Percentiles rank a stretch among this genome's conserved stretches.
Evolutionary conservation across 2,113 vertebrate species (phyloP).

Genomic region (Fulica atra): DNA sequence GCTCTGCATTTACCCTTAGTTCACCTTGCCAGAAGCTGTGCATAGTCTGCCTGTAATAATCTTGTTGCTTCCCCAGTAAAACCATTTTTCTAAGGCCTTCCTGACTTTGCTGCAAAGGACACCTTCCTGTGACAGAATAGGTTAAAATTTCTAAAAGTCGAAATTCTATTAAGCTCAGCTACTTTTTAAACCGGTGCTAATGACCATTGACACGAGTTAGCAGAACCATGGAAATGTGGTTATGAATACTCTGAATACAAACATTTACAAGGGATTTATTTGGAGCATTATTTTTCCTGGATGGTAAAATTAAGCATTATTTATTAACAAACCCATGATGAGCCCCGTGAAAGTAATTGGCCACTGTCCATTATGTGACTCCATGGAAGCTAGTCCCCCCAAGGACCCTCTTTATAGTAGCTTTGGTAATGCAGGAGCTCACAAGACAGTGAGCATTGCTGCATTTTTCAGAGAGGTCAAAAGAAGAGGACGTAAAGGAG

Average conservation of each 20-base stretch:
- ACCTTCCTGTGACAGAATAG: not conserved
- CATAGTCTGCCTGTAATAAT: not conserved
- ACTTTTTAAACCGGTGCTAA: not conserved
- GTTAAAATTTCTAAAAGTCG: not conserved
- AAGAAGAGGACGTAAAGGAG: conserved; percentile 14
- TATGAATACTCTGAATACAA: not conserved
- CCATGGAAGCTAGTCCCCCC: not conserved
- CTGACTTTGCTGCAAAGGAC: not conserved
- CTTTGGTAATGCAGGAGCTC: not conserved
- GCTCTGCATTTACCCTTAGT: not conserved
- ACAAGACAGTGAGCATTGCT: not conserved
- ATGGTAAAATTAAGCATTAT: not conserved
- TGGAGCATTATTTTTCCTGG: not conserved
- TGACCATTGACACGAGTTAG: not conserved
- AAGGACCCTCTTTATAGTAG: not conserved
- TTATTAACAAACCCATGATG: not conserved
- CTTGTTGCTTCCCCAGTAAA: not conserved
- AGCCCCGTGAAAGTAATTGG: not conserved
- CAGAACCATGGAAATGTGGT: not conserved
- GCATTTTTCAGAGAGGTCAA: conserved; percentile 18
- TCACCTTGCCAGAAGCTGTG: not conserved
- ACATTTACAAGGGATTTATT: not conserved
- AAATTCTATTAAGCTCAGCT: not conserved
- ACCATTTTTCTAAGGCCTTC: not conserved
- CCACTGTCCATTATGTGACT: not conserved